Evolutionary conservation across 2,797 vertebrate genomes (phyloP).

Genomic region (Dallia pectoralis): DNA sequence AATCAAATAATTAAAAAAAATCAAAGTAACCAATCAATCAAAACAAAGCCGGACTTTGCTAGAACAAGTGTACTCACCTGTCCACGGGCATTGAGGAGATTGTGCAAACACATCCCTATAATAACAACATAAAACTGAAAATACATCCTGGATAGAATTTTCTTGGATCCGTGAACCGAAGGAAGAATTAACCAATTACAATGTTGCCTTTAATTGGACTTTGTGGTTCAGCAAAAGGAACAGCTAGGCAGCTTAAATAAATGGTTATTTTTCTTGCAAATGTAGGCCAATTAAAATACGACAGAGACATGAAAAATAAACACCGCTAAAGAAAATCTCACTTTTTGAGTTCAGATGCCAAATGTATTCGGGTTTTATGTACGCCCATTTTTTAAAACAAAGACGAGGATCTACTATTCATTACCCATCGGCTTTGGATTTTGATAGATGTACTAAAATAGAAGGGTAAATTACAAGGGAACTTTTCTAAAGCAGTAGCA

Average conservation of each 20-base stretch:
- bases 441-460: constrained; percentile 46
- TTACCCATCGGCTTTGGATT: constrained; percentile 28
- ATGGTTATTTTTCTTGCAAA: background rate
- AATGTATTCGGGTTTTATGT: constrained; percentile 39
- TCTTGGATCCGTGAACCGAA: background rate
- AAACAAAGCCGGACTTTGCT: background rate
- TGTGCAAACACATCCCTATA: constrained; percentile 40
- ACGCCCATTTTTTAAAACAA: constrained; percentile 13
- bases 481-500: constrained; percentile 22
- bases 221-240: background rate
- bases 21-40: background rate
- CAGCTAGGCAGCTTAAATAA: background rate
- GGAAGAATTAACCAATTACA: background rate
- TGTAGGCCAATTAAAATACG: background rate
- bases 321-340: constrained; percentile 22
- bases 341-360: constrained; percentile 51
- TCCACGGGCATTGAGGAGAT: constrained; percentile 26
- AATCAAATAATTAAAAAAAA: background rate
- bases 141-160: constrained; percentile 39
- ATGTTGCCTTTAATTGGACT: background rate
- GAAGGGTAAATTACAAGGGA: constrained; percentile 50
- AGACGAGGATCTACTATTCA: constrained; percentile 4
- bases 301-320: background rate
- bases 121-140: background rate
- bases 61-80: constrained; percentile 51